These are phyloP conservation scores for Scytalopus superciliaris DNA, from an alignment of 2,113 vertebrate genomes.

Conservation along the genomic window DNA sequence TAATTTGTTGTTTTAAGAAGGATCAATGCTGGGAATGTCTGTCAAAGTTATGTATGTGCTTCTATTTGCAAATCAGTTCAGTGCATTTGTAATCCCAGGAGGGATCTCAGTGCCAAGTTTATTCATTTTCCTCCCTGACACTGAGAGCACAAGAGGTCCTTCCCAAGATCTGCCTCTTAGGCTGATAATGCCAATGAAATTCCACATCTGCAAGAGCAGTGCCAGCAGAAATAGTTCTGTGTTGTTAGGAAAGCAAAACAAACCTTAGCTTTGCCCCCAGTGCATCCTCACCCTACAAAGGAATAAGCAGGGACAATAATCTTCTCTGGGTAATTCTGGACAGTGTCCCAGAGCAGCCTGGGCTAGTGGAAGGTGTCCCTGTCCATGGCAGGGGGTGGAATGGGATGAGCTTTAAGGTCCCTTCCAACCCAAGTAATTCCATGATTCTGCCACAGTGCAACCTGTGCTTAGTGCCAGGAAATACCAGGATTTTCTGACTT, in stretches of 20 bases:
- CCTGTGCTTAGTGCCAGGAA: too few relatives aligned
- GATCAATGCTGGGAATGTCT: not conserved
- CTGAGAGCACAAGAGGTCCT: not conserved
- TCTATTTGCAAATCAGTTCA: not conserved
- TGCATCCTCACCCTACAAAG: rapidly evolving
- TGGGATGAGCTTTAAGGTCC: not conserved
- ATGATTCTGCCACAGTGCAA: rapidly evolving
- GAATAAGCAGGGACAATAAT: rapidly evolving
- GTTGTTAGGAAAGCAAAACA: too few relatives aligned
- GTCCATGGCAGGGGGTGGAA: not conserved
- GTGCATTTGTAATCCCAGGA: not conserved
- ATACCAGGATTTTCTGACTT: rapidly evolving
- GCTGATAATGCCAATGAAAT: not conserved
- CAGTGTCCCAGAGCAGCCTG: not conserved
- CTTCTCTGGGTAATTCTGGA: rapidly evolving
- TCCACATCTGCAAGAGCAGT: not conserved
- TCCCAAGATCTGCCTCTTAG: not conserved
- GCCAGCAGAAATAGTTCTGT: not conserved
- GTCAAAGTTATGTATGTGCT: not conserved
- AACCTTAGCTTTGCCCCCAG: rapidly evolving
- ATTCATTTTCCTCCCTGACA: not conserved
- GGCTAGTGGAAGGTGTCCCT: not conserved
- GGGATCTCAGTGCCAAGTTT: not conserved
- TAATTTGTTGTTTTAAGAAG: not conserved
- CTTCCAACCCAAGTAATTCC: too few relatives aligned